Percentiles rank a stretch among this genome's conserved stretches.
Evolutionary conservation across 2,113 vertebrate species (phyloP).

Genomic region (Brienomyrus longianalis): DNA sequence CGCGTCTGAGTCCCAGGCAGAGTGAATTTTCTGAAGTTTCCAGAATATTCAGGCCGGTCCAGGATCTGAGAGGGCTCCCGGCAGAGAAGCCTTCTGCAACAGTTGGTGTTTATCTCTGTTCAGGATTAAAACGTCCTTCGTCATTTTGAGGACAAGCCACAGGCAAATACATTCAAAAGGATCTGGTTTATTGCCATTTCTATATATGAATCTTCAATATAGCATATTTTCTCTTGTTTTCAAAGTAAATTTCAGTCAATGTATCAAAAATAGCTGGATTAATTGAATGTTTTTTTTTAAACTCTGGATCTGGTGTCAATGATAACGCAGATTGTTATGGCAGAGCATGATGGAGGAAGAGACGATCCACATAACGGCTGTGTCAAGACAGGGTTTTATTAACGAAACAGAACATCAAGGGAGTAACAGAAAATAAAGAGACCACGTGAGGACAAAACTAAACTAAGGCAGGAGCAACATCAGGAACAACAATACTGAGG

Average conservation of each 20-base stretch:
- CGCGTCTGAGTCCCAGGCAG: constrained; percentile 37
- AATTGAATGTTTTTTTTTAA: not conserved
- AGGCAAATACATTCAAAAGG: constrained; percentile 34
- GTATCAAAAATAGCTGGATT: no score
- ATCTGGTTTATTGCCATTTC: constrained; percentile 32
- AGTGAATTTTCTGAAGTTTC: constrained; percentile 44
- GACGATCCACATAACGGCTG: not conserved
- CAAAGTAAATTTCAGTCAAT: not conserved
- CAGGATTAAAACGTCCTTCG: constrained; percentile 32
- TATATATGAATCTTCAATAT: not conserved
- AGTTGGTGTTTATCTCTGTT: constrained; percentile 28
- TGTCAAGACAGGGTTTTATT: not conserved
- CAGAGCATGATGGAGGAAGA: not conserved
- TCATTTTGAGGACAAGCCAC: constrained; percentile 27
- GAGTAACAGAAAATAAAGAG: not conserved
- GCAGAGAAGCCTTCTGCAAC: not conserved
- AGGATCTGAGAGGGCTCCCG: constrained; percentile 23
- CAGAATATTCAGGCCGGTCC: constrained; percentile 45
- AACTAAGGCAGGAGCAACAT: not conserved
- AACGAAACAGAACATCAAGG: not conserved
- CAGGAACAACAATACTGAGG: not conserved
- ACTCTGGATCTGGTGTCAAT: not conserved
- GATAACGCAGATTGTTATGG: not conserved
- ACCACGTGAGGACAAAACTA: not conserved
- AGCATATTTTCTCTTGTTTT: constrained; percentile 1